phyloP scores from a whole-genome alignment of 2,113 vertebrate species.

The Nibea albiflora region DNA sequence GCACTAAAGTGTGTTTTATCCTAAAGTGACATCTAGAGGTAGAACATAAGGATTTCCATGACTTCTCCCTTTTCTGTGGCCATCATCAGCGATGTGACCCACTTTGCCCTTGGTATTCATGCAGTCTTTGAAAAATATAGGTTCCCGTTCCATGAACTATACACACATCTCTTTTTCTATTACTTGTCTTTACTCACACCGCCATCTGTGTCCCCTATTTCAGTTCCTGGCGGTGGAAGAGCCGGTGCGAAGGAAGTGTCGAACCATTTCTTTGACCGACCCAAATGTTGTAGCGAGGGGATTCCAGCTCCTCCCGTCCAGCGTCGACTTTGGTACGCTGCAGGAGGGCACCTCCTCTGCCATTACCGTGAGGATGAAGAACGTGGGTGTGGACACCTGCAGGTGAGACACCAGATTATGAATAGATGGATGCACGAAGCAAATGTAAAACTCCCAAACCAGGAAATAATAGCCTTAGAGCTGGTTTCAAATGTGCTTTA shows the following conservation, averaged over 20 bases:
- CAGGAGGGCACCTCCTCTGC: constrained; percentile 84
- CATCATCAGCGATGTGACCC: not conserved
- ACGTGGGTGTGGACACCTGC: constrained; percentile 88
- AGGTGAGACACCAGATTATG: constrained; percentile 79
- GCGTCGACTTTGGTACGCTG: constrained; percentile 85
- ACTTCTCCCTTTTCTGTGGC: not conserved
- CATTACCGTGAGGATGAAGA: constrained; percentile 85
- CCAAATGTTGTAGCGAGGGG: constrained; percentile 53
- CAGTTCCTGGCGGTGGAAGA: constrained; percentile 82
- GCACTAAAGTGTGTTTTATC: not conserved
- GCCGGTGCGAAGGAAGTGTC: constrained; percentile 83
- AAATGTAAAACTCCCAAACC: not conserved
- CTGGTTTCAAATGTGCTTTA: not conserved
- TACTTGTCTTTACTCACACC: not conserved
- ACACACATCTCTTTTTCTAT: not conserved
- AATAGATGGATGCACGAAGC: not conserved
- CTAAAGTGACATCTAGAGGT: constrained; percentile 2
- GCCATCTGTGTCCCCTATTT: not conserved
- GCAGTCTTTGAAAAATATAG: not conserved
- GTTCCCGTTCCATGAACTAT: not conserved
- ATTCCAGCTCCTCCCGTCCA: constrained; percentile 87
- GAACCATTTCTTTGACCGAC: constrained; percentile 78
- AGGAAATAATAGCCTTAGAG: not conserved
- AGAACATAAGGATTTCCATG: not conserved
- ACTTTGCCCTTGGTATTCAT: not conserved